phyloP scores from a whole-genome alignment of 2,888 invertebrate genomes.

The Scotopteryx bipunctaria region DNA sequence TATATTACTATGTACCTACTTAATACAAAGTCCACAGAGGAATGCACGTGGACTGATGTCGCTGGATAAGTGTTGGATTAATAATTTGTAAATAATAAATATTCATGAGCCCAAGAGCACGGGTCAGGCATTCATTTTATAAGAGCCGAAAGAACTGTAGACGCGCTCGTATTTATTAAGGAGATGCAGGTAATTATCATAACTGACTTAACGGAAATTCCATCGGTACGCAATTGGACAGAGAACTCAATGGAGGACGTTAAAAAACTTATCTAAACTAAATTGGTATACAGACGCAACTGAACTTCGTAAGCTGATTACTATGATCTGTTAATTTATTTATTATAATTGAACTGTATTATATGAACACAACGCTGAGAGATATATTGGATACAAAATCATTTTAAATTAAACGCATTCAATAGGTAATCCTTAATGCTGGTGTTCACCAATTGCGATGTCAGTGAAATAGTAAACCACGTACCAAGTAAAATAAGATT shows the following conservation, averaged over 20 bases:
- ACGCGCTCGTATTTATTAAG: constrained; percentile 74
- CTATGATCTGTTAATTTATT: constrained; percentile 57
- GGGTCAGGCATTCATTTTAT: constrained; percentile 77
- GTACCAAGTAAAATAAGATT: no score
- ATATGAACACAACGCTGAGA: constrained; percentile 39
- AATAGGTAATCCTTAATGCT: constrained; percentile 37
- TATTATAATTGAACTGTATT: constrained; percentile 50
- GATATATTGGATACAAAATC: constrained; percentile 17
- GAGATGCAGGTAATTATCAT: constrained; percentile 78
- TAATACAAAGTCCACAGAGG: constrained; percentile 40
- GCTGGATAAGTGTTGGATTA: constrained; percentile 77
- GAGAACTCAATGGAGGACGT: constrained; percentile 33
- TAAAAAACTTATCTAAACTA: constrained; percentile 49
- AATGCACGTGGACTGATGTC: constrained; percentile 54
- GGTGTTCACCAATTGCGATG: no score
- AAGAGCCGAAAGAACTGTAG: constrained; percentile 65
- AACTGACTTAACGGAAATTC: constrained; percentile 51
- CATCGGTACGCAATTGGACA: constrained; percentile 29
- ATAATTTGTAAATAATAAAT: constrained; percentile 83
- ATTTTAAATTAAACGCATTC: constrained; percentile 3
- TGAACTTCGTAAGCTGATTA: constrained; percentile 50
- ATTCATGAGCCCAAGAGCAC: constrained; percentile 76
- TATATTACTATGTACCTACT: constrained; percentile 5
- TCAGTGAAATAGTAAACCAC: no score
- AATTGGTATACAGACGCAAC: constrained; percentile 52